Conservation (phyloP, 53 echinoderm and acorn worm genomes). For the Crossaster papposus region DNA sequence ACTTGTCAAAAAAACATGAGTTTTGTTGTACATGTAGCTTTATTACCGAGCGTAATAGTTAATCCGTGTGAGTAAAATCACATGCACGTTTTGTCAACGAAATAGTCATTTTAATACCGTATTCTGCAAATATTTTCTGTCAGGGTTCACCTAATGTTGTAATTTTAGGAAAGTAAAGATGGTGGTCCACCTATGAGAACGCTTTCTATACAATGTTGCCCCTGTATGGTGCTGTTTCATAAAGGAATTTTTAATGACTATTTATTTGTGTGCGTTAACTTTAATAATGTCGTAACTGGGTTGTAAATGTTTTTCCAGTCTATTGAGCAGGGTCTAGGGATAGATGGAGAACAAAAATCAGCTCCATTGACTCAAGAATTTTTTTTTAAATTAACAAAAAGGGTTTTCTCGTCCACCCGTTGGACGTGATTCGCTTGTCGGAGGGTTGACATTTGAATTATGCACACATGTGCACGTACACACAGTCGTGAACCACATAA, state of each 20-base stretch:
- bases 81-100: constrained; percentile 6
- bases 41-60: background rate
- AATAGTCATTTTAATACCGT: background rate
- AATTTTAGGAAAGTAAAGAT: background rate
- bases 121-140: background rate
- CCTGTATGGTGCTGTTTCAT: constrained; percentile 49
- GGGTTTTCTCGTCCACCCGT: too few species aligned
- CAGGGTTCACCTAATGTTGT: background rate
- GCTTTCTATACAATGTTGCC: constrained; percentile 4
- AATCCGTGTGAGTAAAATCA: background rate
- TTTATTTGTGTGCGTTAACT: constrained; percentile 15
- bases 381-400: too few species aligned
- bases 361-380: too few species aligned
- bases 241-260: background rate
- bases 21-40: background rate
- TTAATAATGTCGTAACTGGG: background rate
- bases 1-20: background rate
- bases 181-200: background rate
- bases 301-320: background rate
- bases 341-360: too few species aligned
- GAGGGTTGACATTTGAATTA: too few species aligned
- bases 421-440: too few species aligned
- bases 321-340: background rate
- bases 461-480: too few species aligned
- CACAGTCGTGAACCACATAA: too few species aligned